Evolutionary conservation across 1,140 invertebrate genomes (phyloP).

Genomic region (Sminthurides bifidus): DNA sequence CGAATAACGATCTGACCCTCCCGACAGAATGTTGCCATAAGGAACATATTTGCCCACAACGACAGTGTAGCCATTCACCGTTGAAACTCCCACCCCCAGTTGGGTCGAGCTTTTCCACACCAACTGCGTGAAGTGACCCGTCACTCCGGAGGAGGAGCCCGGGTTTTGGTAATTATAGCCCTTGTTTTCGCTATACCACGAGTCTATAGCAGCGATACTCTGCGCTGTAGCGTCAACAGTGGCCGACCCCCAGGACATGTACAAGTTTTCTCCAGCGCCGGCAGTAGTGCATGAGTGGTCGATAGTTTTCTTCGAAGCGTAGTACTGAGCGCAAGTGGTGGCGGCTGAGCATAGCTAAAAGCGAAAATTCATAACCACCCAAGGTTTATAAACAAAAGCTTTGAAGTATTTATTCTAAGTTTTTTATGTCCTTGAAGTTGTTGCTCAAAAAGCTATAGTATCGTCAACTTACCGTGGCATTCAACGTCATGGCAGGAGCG

Average conservation of each 20-base stretch:
- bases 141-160: not conserved
- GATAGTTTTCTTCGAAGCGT: not conserved
- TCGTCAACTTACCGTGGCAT: not conserved
- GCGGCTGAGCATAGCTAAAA: conserved; percentile 2
- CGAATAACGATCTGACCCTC: conserved; percentile 9
- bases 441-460: not conserved
- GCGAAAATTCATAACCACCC: not conserved
- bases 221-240: not conserved
- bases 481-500: not conserved
- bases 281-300: not conserved
- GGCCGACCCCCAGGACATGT: not conserved
- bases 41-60: conserved; percentile 8
- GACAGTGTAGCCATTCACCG: not conserved
- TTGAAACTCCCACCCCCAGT: conserved; percentile 19
- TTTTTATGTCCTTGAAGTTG: not conserved
- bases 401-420: not conserved
- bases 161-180: conserved; percentile 17
- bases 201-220: conserved; percentile 10
- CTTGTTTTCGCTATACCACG: conserved; percentile 13
- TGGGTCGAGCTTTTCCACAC: conserved; percentile 15
- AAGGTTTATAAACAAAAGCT: not conserved
- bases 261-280: conserved; percentile 6
- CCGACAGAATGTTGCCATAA: conserved; percentile 9
- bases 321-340: not conserved
- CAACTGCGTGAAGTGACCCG: conserved; percentile 23